These are phyloP conservation scores for Phengaris arion DNA, from an alignment of 2,888 invertebrate species.

Conservation along the genomic window DNA sequence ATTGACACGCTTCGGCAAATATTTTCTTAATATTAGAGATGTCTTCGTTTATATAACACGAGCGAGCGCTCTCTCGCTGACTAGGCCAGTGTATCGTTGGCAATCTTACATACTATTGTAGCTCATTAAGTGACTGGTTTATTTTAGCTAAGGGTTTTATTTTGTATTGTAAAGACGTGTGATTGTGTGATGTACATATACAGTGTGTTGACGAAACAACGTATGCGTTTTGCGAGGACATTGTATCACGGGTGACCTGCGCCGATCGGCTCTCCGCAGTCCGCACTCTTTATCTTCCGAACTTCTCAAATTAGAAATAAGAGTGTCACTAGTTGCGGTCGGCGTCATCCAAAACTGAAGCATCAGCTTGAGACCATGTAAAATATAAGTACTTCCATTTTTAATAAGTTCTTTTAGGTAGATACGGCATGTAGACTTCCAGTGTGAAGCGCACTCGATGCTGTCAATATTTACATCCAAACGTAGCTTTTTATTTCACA, in stretches of 20 bases:
- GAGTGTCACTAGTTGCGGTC: conserved; percentile 62
- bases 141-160: conserved; percentile 69
- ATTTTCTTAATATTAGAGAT: conserved; percentile 54
- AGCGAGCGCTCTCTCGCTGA: conserved; percentile 46
- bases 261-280: conserved; percentile 40
- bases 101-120: conserved; percentile 71
- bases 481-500: conserved; percentile 45
- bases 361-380: conserved; percentile 63
- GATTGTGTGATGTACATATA: conserved; percentile 75
- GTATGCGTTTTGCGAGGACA: conserved; percentile 24
- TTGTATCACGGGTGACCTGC: conserved; percentile 22
- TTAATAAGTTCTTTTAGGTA: conserved; percentile 73
- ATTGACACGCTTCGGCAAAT: conserved; percentile 64
- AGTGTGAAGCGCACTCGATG: conserved; percentile 59
- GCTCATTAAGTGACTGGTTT: conserved; percentile 78
- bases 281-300: background rate
- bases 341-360: conserved; percentile 69
- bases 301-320: too few species aligned
- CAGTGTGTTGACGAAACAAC: conserved; percentile 45
- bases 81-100: conserved; percentile 77
- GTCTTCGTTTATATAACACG: conserved; percentile 53
- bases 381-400: conserved; percentile 78
- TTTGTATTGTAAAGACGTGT: conserved; percentile 76
- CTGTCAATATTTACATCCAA: conserved; percentile 66
- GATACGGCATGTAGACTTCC: conserved; percentile 68